Evolutionary conservation across 2,888 invertebrate species (phyloP).

Genomic region (Salticus scenicus): DNA sequence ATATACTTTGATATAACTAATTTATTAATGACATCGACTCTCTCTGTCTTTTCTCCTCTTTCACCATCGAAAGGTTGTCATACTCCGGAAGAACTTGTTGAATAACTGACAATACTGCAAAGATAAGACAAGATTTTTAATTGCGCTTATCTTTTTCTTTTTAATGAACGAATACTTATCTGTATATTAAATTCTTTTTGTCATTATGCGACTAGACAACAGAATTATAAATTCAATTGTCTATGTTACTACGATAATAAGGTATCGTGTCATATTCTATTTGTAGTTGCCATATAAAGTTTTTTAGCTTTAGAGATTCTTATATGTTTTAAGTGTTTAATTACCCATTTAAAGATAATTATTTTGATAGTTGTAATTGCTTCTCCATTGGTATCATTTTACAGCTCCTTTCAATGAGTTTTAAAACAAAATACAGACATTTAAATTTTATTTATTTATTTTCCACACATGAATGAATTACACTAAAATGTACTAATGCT

Average conservation of each 20-base stretch:
- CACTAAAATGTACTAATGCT: no score
- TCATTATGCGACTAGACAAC: neutral
- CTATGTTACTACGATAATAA: neutral
- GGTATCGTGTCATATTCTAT: neutral
- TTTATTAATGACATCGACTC: neutral
- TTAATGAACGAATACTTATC: neutral
- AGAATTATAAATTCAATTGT: neutral
- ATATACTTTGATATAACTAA: neutral
- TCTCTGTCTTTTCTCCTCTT: no score
- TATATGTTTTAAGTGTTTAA: no score
- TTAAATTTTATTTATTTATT: no score
- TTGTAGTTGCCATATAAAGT: no score
- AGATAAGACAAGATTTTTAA: constrained; percentile 11
- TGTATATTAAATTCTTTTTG: neutral
- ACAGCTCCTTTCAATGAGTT: no score
- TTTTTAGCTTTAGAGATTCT: no score
- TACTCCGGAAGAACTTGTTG: neutral
- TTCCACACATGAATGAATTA: no score
- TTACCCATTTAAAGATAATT: no score
- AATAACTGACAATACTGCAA: neutral
- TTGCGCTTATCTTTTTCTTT: neutral
- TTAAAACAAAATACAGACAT: no score
- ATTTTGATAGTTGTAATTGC: no score
- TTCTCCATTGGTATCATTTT: no score
- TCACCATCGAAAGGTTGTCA: neutral